These are phyloP conservation scores for Drosophila persimilis DNA, from an alignment of 1,140 invertebrate genomes.

Conservation along the genomic window DNA sequence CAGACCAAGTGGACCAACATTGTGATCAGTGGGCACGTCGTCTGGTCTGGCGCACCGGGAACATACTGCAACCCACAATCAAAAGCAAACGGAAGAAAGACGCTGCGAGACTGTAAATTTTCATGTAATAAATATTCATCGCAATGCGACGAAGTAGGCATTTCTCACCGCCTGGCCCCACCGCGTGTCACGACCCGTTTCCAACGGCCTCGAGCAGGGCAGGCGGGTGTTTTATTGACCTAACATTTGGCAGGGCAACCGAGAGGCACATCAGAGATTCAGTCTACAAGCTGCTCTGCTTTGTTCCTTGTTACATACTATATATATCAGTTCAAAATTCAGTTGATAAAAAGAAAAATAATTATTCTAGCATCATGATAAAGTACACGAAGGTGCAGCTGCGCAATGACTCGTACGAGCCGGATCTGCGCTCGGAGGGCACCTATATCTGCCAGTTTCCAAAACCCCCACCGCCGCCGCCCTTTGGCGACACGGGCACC, in stretches of 20 bases:
- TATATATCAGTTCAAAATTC: constrained; percentile 17
- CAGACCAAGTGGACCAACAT: too few relatives aligned
- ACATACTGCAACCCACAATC: too few relatives aligned
- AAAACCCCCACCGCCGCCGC: constrained; percentile 74
- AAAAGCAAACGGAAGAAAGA: too few relatives aligned
- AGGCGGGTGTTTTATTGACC: constrained; percentile 56
- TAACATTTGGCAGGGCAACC: constrained; percentile 55
- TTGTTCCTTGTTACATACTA: not conserved
- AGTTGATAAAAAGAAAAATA: not conserved
- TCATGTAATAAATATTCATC: not conserved
- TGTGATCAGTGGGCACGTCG: too few relatives aligned
- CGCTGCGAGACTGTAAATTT: too few relatives aligned
- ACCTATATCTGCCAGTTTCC: constrained; percentile 84
- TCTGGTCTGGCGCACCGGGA: too few relatives aligned
- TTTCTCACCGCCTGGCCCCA: not conserved
- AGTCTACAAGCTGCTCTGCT: constrained; percentile 3
- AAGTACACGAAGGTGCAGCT: constrained; percentile 39
- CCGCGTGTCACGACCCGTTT: not conserved
- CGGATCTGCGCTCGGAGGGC: constrained; percentile 85
- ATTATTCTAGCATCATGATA: constrained; percentile 27
- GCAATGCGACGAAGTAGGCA: too few relatives aligned
- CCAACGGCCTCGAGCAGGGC: constrained; percentile 10
- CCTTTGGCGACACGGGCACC: constrained; percentile 42
- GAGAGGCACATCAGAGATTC: not conserved
- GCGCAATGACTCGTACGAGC: constrained; percentile 84